Evolutionary conservation across 2,888 invertebrate genomes (phyloP), one percentile per base, ranked within the genome.

Genomic region (Eupithecia insigniata): DNA sequence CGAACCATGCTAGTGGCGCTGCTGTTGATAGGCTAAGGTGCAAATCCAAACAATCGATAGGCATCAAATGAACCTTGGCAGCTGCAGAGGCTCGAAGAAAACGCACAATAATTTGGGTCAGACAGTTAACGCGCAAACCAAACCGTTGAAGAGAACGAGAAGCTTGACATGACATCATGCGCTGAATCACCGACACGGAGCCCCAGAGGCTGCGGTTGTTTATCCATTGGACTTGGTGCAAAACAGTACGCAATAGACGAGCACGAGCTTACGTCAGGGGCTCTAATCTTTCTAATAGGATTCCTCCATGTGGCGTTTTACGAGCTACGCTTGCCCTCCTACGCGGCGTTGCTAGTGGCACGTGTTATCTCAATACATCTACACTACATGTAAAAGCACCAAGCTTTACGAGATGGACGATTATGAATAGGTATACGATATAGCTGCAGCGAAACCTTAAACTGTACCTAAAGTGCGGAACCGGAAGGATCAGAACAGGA

Each of bases 281-380:
- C 77, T 78, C 79, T 83, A 82, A 84, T 85, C 80, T 82, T 80
- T 79, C 79, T 84, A 85, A 85, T 85, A 84, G 80, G 84, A 85
- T 87, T 85, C 85, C 79, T 80, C 81, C 80, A 82, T 82, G 79
- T 80, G 76, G 79, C 77, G 79, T 79, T 80, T 80, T 81, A 76
- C 75, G 79, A 80, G 79, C 80, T 79, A 78, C 75, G 76, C 74
- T 46, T 64, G 67, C 68, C 76, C 81, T 79, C 83, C 82, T 81
- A 82, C 84, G 83, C 82, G 36, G 36, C 58, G 72, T 68, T 66
- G 72, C 73, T 34, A 73, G 73, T 73, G 83, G 80, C 89, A 88
- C 86, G 88, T 88, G 88, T 84, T 85, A 84, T 83, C 82, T 65
- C 60, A 55, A 61, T 30, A 69, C 66, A 72, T 39, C 18, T 66